Evolutionary conservation across 2,888 invertebrate genomes (phyloP).

Genomic region (Acrocyrtus sp.): DNA sequence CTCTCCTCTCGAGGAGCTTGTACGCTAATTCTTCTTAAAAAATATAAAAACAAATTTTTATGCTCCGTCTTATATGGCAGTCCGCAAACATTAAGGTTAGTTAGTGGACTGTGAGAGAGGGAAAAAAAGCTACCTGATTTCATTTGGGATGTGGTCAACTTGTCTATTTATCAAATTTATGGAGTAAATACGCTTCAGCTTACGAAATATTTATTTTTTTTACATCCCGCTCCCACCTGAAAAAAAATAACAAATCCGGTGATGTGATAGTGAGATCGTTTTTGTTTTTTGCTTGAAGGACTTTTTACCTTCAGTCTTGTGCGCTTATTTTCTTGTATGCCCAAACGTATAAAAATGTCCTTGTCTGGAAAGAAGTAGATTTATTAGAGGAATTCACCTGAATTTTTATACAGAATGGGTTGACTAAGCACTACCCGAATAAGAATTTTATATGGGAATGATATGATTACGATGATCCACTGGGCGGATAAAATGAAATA

Average conservation of each 20-base stretch:
- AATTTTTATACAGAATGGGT: no score
- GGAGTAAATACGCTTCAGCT: slow-evolving; percentile 29
- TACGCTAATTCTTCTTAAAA: background rate
- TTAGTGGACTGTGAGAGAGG: no score
- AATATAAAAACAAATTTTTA: background rate
- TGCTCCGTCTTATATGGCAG: background rate
- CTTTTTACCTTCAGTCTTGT: no score
- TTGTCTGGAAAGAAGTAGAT: no score
- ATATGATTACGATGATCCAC: no score
- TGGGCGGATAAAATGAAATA: slow-evolving; percentile 43
- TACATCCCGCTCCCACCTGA: no score
- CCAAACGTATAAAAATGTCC: no score
- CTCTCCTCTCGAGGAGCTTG: slow-evolving; percentile 2
- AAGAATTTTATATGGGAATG: no score
- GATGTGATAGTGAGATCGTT: slow-evolving; percentile 3
- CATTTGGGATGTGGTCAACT: slow-evolving; percentile 47
- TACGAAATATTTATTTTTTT: background rate
- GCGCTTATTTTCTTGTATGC: no score
- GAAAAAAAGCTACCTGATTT: slow-evolving; percentile 47
- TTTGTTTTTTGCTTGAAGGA: slow-evolving; percentile 23
- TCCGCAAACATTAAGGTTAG: slow-evolving; percentile 42
- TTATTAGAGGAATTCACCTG: no score
- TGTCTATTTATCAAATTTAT: slow-evolving; percentile 53
- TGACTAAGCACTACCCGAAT: no score
- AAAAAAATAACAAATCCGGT: no score